Percentiles rank a stretch among this genome's conserved stretches.
These are phyloP conservation scores for Smittia sp. DNA, from an alignment of 2,888 invertebrate genomes.

Conservation along the genomic window DNA sequence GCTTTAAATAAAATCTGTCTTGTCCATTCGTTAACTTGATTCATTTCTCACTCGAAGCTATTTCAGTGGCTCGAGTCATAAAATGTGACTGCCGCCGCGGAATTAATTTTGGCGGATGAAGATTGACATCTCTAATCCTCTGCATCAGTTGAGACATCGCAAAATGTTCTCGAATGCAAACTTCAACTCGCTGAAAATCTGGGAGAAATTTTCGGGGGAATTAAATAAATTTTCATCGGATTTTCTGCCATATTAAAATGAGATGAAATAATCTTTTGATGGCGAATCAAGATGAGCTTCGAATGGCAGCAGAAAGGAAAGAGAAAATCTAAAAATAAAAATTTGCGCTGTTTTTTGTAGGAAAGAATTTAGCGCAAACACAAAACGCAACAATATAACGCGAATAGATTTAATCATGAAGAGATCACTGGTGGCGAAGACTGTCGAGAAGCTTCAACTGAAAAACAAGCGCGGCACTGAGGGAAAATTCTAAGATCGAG, in stretches of 20 bases:
- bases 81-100: neutral
- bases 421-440: neutral
- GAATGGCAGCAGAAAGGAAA: neutral
- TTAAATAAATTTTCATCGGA: neutral
- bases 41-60: neutral
- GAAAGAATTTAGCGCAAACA: constrained; percentile 25
- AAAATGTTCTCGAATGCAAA: neutral
- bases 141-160: neutral
- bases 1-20: too few relatives aligned
- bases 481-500: neutral
- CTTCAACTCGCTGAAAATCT: neutral
- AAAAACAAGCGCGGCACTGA: neutral
- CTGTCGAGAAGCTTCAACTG: neutral
- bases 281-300: constrained; percentile 1
- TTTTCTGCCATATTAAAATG: constrained; percentile 3
- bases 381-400: constrained; percentile 12
- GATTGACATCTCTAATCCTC: too few relatives aligned
- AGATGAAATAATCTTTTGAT: constrained; percentile 5
- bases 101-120: too few relatives aligned
- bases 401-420: neutral
- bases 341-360: constrained; percentile 28
- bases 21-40: too few relatives aligned
- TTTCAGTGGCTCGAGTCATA: neutral
- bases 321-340: constrained; percentile 25
- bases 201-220: neutral